A percentile compares a stretch with the other conserved stretches of the same genome.
These are phyloP conservation scores for Griposia aprilina DNA, from an alignment of 2,888 invertebrate genomes.

Conservation along the genomic window DNA sequence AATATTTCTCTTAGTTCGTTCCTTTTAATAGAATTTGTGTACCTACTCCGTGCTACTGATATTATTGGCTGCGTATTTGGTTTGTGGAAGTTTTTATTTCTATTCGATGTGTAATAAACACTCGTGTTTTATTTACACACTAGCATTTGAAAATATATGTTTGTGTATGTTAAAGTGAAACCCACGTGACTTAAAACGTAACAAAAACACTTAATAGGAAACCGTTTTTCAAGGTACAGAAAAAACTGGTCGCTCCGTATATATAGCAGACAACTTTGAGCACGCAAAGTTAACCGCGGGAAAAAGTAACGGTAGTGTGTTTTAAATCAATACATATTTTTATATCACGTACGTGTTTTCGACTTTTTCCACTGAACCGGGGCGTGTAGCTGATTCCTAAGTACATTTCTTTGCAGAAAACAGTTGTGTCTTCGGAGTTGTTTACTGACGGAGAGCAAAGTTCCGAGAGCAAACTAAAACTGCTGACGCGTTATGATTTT, in stretches of 20 bases:
- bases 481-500: conserved; percentile 78
- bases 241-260: conserved; percentile 38
- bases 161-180: conserved; percentile 12
- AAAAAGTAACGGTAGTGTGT: conserved; percentile 51
- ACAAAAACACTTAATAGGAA: conserved; percentile 20
- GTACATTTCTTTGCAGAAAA: conserved; percentile 75
- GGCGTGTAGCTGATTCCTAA: conserved; percentile 63
- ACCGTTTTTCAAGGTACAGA: conserved; percentile 33
- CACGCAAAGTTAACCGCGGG: conserved; percentile 54
- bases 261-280: conserved; percentile 23
- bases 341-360: conserved; percentile 52
- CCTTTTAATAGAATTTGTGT: conserved; percentile 53
- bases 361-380: conserved; percentile 46
- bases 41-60: conserved; percentile 33
- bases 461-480: conserved; percentile 78
- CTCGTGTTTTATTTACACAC: not conserved
- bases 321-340: conserved; percentile 58
- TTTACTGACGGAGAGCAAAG: conserved; percentile 78
- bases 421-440: conserved; percentile 70
- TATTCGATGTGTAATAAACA: not conserved
- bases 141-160: not conserved
- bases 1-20: conserved; percentile 58
- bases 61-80: conserved; percentile 27
- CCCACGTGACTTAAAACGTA: conserved; percentile 1
- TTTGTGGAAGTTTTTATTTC: conserved; percentile 15